Percentiles rank a stretch among this genome's conserved stretches.
These are phyloP conservation scores for Sarcoramphus papa DNA, from an alignment of 2,797 vertebrate species.

Conservation along the genomic window DNA sequence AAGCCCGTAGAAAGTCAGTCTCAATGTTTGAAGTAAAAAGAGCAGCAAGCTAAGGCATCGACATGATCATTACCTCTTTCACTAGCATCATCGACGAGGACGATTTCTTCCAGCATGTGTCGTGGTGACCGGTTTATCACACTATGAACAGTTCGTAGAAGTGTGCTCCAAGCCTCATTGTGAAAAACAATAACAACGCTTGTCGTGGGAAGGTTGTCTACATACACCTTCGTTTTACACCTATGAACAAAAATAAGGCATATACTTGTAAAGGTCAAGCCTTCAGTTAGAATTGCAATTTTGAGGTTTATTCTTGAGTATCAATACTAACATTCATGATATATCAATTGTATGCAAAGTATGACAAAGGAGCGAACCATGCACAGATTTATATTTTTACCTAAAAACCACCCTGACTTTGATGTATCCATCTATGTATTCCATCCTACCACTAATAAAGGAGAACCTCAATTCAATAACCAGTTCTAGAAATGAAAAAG, in stretches of 20 bases:
- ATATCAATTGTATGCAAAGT: rapidly evolving
- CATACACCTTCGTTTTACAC: conserved; percentile 97
- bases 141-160: conserved; percentile 93
- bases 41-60: rapidly evolving
- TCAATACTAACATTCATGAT: not conserved
- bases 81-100: conserved; percentile 96
- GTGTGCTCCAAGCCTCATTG: conserved; percentile 97
- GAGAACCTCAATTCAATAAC: not conserved
- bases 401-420: not conserved
- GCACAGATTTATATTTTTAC: not conserved
- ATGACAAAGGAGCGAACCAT: not conserved
- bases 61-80: conserved; percentile 82
- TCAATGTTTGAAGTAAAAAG: rapidly evolving
- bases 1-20: not conserved
- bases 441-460: not conserved
- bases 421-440: not conserved
- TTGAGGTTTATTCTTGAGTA: not conserved
- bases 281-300: not conserved
- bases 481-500: not conserved
- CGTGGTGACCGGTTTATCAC: conserved; percentile 94
- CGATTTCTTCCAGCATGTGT: conserved; percentile 91
- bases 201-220: conserved; percentile 91
- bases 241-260: conserved; percentile 66
- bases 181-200: conserved; percentile 98
- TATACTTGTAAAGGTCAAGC: not conserved